Percentiles rank a stretch among this genome's conserved stretches.
Evolutionary conservation across 2,888 invertebrate genomes (phyloP).

Genomic region (Trilocha varians): DNA sequence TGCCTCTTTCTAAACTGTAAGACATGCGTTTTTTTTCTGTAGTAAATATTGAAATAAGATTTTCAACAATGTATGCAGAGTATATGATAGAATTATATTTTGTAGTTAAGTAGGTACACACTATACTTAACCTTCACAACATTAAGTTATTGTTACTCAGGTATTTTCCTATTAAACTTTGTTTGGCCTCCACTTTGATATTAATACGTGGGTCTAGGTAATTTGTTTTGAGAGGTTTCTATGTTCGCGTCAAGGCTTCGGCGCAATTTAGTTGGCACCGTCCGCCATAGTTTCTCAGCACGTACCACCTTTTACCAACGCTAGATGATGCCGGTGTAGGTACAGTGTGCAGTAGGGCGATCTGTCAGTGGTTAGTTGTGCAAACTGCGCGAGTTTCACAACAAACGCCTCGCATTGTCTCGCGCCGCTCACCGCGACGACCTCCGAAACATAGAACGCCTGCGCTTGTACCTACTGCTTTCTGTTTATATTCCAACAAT

Average conservation of each 20-base stretch:
- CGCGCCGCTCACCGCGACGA: conserved; percentile 68
- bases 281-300: conserved; percentile 17
- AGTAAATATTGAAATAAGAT: no score
- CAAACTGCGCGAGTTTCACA: conserved; percentile 63
- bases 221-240: conserved; percentile 1
- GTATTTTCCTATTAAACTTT: background rate
- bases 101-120: no score
- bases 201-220: background rate
- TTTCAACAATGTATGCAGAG: no score
- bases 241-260: background rate
- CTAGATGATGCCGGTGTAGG: conserved; percentile 27
- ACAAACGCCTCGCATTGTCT: conserved; percentile 68
- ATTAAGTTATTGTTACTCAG: background rate
- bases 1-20: background rate
- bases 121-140: no score
- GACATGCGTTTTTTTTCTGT: no score
- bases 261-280: background rate
- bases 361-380: conserved; percentile 48
- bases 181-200: background rate
- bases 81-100: no score
- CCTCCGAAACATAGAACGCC: conserved; percentile 60
- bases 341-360: conserved; percentile 40
- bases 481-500: conserved; percentile 32
- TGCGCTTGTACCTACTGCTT: conserved; percentile 34
- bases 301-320: conserved; percentile 21